Base-by-base conservation (phyloP, 2,888 invertebrate species). In the Chymomyza procnemis region DNA sequence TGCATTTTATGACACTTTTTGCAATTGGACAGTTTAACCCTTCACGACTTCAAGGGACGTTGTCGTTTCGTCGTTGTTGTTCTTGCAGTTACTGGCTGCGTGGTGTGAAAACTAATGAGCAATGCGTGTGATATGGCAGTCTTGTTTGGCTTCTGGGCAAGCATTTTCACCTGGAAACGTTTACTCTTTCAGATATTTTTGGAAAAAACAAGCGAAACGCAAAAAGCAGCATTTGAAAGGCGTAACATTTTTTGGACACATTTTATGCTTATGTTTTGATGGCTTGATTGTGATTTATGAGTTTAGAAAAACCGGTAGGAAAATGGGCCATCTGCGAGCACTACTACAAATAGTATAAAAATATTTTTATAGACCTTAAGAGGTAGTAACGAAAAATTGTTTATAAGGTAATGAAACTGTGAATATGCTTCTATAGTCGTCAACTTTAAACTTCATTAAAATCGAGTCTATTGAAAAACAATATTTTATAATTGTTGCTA, bases 11-110 rank as follows among this genome's bases (percentile, higher is more conserved):
- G 82, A 67, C 80, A n/a, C 69, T 64, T 59, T 77, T 72, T 70
- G 77, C 82, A 79, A 79, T 80, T 84, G 86, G 82, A 74, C 82
- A 84, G 82, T 71, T 84, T 84, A 84, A 84, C 84, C 84, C 84
- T 84, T 84, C 84, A n/a, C n/a, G 76, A 74, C 84, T 84, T 84
- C 84, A 78, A 74, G 74, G 75, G 74, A 73, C 69, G 73, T 64
- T 66, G 41, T 59, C 6, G 26, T 8, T 21, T 19, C 14, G 5
- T 19, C 1, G 22, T 54, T 19, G 22, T 19, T 14, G 16, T 67
- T 30, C 46, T 26, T 30, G 18, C 34, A 9, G 34, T 12, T 26
- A 34, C 4, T 41, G 57, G 52, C 52, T 46, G 16, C 22, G 59
- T 69, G 67, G 61, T 70, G 70, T 72, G 75, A 72, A 78, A 68